phyloP scores from a whole-genome alignment of 2,797 vertebrate genomes.

The Sebastes dallii region DNA sequence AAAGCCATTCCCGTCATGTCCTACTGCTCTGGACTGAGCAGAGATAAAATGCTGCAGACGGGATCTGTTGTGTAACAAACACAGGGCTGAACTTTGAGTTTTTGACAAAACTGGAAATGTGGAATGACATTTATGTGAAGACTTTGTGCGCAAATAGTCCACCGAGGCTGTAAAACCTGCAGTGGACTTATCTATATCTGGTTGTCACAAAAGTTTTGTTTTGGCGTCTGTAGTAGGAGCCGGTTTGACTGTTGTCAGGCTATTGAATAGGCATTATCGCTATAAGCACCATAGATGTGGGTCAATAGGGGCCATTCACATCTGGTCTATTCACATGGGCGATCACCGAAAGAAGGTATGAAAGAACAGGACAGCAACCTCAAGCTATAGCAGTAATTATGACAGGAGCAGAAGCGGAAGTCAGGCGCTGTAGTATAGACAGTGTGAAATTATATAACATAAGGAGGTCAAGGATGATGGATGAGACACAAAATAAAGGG shows the following conservation, averaged over 20 bases:
- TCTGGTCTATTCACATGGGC: background rate
- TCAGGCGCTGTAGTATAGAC: background rate
- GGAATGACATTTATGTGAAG: background rate
- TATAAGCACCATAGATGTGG: background rate
- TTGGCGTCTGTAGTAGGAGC: slow-evolving; percentile 16
- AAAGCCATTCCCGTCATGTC: slow-evolving; percentile 6
- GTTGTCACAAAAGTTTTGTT: slow-evolving; percentile 25
- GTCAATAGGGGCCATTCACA: background rate
- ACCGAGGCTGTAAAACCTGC: background rate
- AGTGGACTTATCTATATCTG: background rate
- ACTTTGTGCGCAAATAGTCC: background rate
- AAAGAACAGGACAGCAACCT: background rate
- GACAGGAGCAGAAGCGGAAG: background rate
- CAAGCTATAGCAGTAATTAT: background rate
- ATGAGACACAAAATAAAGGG: background rate
- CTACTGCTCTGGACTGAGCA: background rate
- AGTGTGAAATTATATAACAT: background rate
- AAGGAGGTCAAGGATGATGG: background rate
- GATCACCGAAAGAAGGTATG: background rate
- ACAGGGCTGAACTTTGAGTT: background rate
- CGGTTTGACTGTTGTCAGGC: background rate
- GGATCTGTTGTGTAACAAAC: slow-evolving; percentile 13
- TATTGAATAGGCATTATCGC: background rate
- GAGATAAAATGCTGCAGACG: background rate
- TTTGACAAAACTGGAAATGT: slow-evolving; percentile 14